Percentiles rank a stretch among this genome's conserved stretches.
Evolutionary conservation across 1,140 invertebrate genomes (phyloP).

Genomic region (Alviniconcha marisindica): DNA sequence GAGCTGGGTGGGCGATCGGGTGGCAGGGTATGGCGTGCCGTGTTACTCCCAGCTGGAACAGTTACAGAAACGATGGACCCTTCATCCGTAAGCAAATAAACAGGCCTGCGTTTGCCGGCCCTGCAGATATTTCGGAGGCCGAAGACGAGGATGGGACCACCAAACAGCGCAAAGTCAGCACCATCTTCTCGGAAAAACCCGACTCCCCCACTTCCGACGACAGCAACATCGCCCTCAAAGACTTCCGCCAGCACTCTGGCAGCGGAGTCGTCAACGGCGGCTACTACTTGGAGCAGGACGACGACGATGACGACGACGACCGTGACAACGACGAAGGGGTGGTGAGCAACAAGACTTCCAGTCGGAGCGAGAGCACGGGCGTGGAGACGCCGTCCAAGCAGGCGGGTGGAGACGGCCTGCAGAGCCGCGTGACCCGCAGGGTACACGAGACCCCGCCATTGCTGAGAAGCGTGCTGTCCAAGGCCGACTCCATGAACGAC

Average conservation of each 20-base stretch:
- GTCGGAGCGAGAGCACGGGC: background rate
- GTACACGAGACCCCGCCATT: background rate
- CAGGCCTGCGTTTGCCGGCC: too few relatives aligned
- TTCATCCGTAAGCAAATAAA: too few relatives aligned
- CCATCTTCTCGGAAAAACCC: background rate
- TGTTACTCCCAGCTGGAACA: too few relatives aligned
- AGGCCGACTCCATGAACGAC: background rate
- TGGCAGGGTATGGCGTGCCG: too few relatives aligned
- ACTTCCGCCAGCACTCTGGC: background rate
- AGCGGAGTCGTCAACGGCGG: background rate
- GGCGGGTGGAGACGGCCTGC: background rate
- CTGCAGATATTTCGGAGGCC: slow-evolving; percentile 19
- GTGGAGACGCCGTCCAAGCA: background rate
- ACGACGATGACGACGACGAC: background rate
- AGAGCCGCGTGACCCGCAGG: background rate
- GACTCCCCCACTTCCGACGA: background rate
- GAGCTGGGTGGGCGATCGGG: too few relatives aligned
- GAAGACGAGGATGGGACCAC: background rate
- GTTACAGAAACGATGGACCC: too few relatives aligned
- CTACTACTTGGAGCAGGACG: background rate
- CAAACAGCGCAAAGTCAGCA: background rate
- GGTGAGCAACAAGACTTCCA: background rate
- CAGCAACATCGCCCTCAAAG: background rate
- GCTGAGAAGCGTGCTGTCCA: slow-evolving; percentile 9
- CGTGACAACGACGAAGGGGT: background rate